Conservation (phyloP, 1,140 invertebrate genomes). For the Leptinotarsa defecta region DNA sequence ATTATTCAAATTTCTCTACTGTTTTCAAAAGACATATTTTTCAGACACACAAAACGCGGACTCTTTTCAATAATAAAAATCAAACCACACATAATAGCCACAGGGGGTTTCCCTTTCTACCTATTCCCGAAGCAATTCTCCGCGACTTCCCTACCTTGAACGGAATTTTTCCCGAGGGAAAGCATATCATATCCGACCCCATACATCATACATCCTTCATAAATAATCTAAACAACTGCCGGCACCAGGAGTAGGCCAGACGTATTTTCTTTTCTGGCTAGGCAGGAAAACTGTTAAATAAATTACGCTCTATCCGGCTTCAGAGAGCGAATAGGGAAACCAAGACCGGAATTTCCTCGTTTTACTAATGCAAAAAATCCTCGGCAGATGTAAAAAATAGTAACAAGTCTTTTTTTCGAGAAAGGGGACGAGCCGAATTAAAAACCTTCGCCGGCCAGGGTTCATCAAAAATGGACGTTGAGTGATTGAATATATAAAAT, state of each 20-base stretch:
- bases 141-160: not conserved
- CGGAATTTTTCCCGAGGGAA: not conserved
- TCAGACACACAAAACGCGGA: no score
- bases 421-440: not conserved
- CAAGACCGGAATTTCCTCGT: not conserved
- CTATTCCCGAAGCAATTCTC: not conserved
- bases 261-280: not conserved
- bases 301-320: slow-evolving; percentile 5
- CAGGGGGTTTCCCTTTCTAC: not conserved
- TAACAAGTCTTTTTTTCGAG: not conserved
- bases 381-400: not conserved
- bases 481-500: not conserved
- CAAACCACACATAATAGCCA: no score
- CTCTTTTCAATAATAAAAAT: no score
- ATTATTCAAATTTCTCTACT: no score
- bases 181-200: slow-evolving; percentile 5
- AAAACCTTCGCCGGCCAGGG: not conserved
- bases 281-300: slow-evolving; percentile 6
- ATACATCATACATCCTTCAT: slow-evolving; percentile 3
- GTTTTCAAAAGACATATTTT: no score
- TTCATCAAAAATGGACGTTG: not conserved
- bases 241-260: slow-evolving; percentile 4
- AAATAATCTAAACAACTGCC: slow-evolving; percentile 3
- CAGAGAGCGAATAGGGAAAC: not conserved
- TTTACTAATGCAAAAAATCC: slow-evolving; percentile 3